Conservation (phyloP, 2,797 vertebrate species). For the Furcifer pardalis region DNA sequence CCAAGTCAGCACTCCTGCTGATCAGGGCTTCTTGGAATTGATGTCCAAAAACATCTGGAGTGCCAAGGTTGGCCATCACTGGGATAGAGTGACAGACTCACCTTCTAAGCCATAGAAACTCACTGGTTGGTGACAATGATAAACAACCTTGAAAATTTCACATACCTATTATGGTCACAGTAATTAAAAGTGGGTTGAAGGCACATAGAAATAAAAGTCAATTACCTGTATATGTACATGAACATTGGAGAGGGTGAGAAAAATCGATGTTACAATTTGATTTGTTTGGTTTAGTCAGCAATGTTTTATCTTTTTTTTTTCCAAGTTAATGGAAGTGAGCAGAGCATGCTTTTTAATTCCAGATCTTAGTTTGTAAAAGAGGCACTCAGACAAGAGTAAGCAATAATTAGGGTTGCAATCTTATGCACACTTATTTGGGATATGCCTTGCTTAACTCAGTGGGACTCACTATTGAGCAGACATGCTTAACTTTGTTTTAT, state of each 20-base stretch:
- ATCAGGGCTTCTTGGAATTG: too few species aligned
- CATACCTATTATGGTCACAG: neutral
- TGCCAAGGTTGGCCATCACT: too few species aligned
- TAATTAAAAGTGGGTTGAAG: neutral
- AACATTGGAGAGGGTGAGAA: neutral
- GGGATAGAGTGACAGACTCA: too few species aligned
- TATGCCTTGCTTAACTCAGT: neutral
- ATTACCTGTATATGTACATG: neutral
- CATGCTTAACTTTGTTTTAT: neutral
- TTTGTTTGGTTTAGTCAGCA: neutral
- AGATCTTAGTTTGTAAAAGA: conserved; percentile 32
- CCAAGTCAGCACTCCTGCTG: too few species aligned
- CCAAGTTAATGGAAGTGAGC: rapidly evolving
- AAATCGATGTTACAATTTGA: neutral
- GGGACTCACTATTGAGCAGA: neutral
- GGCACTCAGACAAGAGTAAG: conserved; percentile 8
- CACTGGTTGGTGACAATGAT: too few species aligned
- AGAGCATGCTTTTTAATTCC: neutral
- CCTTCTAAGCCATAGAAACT: too few species aligned
- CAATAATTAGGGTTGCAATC: conserved; percentile 17
- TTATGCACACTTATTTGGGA: neutral
- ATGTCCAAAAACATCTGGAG: too few species aligned
- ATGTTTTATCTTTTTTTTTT: neutral
- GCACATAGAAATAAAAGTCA: neutral
- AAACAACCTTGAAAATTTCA: too few species aligned